Base-by-base conservation (phyloP, 2,113 vertebrate genomes). In the Nothoprocta pentlandii region DNA sequence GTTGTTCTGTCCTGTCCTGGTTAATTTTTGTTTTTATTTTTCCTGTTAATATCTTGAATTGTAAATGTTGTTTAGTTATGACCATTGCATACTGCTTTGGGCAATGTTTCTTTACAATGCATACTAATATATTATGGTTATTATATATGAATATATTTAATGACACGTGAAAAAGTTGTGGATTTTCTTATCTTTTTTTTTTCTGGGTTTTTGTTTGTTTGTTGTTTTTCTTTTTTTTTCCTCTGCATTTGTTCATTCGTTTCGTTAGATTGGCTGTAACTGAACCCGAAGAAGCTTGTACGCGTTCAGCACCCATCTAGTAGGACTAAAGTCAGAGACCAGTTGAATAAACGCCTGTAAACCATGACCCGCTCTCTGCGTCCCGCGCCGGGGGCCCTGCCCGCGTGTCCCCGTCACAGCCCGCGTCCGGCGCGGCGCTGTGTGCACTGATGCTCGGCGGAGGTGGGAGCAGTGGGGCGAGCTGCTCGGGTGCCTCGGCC, bases 101-200 rank as follows among this genome's bases (percentile, higher is more conserved):
- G 98, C 98, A 75, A 98, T 98, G 98, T 98, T 98, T 98, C 99
- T 98, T 98, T 98, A 98, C 98, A 97, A 98, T 99, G 98, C 98
- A 98, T 99, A 99, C 99, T 99, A 99, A 99, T 99, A 99, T 99
- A 99, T 99, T 99, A 99, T 98, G 98, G 99, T 99, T 99, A 99
- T 99, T 99, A 99, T 99, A 99, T 99, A 99, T 99, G 98, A 99
- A 99, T 99, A 99, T 99, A 99, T 99, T 99, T 99, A 99, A 99
- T 99, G 98, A 99, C 98, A 98, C 97, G 97, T 98, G 98, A 98
- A 97, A 98, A 98, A 98, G 97, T 98, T 99, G 99, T 99, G 98
- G 98, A 98, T 98, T 98, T 98, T 98, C 97, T 98, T 98, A 97
- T 95, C 95, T 97, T 97, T 97, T 97, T 75, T 49, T 49, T 49